Evolutionary conservation across 2,888 invertebrate genomes (phyloP), one percentile per base, ranked within the genome.

Genomic region (Caenorhabditis sp.): DNA sequence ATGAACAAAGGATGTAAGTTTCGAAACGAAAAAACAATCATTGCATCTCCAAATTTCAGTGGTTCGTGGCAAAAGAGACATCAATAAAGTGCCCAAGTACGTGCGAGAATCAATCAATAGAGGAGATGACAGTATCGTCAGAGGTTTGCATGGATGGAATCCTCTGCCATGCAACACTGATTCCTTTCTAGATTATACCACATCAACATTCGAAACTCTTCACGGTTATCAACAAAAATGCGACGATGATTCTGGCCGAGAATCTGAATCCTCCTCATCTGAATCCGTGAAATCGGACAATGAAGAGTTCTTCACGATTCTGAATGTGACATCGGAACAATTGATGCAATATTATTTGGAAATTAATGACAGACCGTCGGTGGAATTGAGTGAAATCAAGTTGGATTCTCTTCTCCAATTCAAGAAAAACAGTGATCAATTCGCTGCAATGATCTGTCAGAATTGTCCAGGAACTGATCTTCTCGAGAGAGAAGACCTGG

Each of bases 401-500:
- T 9, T 40, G 8, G n/a, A 40, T 6, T 18, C 28, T 1, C 56
- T 65, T 18, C 6, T 35, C 1, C 9, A 64, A 35, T 13, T 72
- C 18, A 74, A 65, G 5, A 40, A 28, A 40, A 44, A 20, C 9
- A 60, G 35, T 28, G 50, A 65, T 13, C 13, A 9, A 5, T 51
- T 37, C 5, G 22, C 74, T 0, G 13, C 13, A 15, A 28, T 24
- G 0, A 47, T 74, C n/a, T 74, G 74, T 11, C 56, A 24, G 11
- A 47, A 28, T n/a, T 74, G 74, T 26, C 74, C 74, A 0, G 74
- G 74, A 58, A 51, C 74, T 0, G 74, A 74, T 60, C 51, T 74
- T 13, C 28, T 74, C 5, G 64, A 58, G n/a, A 8, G 26, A 22
- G 40, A 50, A 37, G 74, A 74, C n/a, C 11, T 58, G 11, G 20